Evolutionary conservation across 2,113 vertebrate genomes (phyloP).

Genomic region (Ciconia stormi): DNA sequence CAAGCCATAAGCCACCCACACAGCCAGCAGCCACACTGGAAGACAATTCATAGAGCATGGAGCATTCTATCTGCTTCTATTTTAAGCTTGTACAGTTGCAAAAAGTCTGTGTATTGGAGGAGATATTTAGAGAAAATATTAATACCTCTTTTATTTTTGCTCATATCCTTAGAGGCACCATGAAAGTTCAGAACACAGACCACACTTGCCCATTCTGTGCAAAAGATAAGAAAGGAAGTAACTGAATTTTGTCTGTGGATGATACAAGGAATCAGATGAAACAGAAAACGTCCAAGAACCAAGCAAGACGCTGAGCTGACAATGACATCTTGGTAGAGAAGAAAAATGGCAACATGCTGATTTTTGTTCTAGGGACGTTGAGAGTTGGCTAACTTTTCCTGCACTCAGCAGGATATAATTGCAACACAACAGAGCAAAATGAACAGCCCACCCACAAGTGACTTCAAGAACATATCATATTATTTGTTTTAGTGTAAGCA

Average conservation of each 20-base stretch:
- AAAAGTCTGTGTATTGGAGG: not conserved
- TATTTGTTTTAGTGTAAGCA: not conserved
- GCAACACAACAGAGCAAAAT: not conserved
- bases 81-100: not conserved
- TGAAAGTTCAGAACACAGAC: not conserved
- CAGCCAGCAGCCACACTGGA: not conserved
- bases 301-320: not conserved
- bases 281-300: not conserved
- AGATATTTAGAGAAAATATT: not conserved
- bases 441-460: not conserved
- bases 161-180: not conserved
- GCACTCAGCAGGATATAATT: not conserved
- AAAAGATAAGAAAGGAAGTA: not conserved
- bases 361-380: not conserved
- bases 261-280: not conserved
- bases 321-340: not conserved
- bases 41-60: not conserved
- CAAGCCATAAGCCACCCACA: not conserved
- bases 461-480: not conserved
- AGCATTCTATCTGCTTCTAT: not conserved
- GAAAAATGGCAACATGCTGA: conserved; percentile 3
- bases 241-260: not conserved
- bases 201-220: not conserved
- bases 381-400: not conserved
- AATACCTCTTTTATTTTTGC: not conserved